These are phyloP conservation scores for Bovichtus diacanthus DNA, from an alignment of 2,797 vertebrate genomes.

Conservation along the genomic window DNA sequence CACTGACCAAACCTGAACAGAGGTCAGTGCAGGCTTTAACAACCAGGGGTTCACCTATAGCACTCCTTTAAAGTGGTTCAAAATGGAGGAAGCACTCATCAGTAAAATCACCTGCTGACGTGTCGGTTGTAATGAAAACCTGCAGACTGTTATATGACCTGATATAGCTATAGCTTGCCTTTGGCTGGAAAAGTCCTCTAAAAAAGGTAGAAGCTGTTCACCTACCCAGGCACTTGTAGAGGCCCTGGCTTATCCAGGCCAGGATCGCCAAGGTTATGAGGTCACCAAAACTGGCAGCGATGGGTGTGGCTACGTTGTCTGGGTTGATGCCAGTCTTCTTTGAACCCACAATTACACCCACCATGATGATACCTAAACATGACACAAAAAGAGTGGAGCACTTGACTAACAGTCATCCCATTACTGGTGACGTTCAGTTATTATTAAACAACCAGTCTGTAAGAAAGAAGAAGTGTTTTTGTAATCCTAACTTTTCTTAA, in stretches of 20 bases:
- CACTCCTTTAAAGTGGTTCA: too few species aligned
- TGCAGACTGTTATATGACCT: background rate
- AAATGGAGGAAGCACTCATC: too few species aligned
- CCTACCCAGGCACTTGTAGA: constrained; percentile 95
- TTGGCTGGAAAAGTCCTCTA: background rate
- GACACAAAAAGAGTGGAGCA: background rate
- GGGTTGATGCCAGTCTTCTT: constrained; percentile 98
- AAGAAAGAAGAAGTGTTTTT: background rate
- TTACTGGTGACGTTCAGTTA: background rate
- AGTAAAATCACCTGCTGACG: too few species aligned
- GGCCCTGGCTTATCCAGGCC: constrained; percentile 97
- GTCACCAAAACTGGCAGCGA: constrained; percentile 97
- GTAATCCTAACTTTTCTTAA: background rate
- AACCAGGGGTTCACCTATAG: too few species aligned
- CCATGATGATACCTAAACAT: constrained; percentile 93
- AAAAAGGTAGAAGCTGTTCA: constrained; percentile 3
- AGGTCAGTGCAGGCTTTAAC: too few species aligned
- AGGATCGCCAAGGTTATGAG: constrained; percentile 97
- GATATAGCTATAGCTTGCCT: background rate
- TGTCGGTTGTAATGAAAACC: background rate
- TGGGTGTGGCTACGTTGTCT: constrained; percentile 97
- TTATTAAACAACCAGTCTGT: background rate
- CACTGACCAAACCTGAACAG: too few species aligned
- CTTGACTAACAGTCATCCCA: background rate
- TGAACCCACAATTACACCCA: constrained; percentile 96